Base-by-base conservation (phyloP, 2,888 invertebrate genomes). In the Rhogogaster chlorosoma region DNA sequence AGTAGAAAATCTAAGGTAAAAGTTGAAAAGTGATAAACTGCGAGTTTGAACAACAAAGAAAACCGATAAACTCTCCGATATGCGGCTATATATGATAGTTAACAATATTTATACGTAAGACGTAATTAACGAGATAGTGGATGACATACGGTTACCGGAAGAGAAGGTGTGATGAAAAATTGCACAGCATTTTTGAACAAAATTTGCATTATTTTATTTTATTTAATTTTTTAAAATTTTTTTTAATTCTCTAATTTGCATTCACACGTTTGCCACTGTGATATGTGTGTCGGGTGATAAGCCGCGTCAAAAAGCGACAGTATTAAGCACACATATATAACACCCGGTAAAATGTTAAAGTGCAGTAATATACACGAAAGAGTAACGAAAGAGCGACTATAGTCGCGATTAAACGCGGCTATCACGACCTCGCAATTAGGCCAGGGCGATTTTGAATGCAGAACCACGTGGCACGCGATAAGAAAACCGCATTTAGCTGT, bases 401-500 rank as follows among this genome's bases (percentile, higher is more conserved):
- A 18, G 67, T 32, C 12, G 22, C 36, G 36, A 18, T 18, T 45
- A 45, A n/a, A n/a, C 77, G 29, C 77, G 29, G 42, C 29, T 36
- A 38, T 15, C 77, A 32, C 53, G 77, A 73, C 53, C n/a, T 29
- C 2, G 80, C 80, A 80, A 80, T 61, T 80, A 80, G 61, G 38
- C 61, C 57, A 32, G 29, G 32, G 32, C 32, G 49, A 18, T 83
- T 83, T 83, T 67, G 67, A 83, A 67, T 64, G 64, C 64, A 67
- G 42, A 67, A 83, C 82, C 82, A 42, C 42, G 42, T 83, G 82
- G 42, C 67, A 67, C 83, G 83, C 83, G 83, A 83, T 83, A 70
- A 83, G 83, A 67, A 83, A 83, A 45, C 49, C 67, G 67, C 42
- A 67, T 67, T 45, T 75, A 42, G 36, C 12, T 36, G 61, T 61